Conservation (phyloP, 2,888 invertebrate species). For the Adela reaumurella region DNA sequence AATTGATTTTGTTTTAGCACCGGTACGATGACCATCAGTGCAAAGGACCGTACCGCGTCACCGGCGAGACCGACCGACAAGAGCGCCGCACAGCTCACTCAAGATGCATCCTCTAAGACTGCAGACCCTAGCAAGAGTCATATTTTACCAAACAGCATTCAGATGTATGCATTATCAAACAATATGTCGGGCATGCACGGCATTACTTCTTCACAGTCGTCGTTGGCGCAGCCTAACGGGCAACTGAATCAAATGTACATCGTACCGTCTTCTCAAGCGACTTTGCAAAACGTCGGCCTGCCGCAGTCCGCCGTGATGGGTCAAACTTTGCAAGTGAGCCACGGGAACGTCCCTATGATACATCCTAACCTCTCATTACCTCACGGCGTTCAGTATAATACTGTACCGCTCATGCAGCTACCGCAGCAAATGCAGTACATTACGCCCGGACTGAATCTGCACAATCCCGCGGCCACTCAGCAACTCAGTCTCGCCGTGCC, state of each 20-base stretch:
- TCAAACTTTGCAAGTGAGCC: slow-evolving; percentile 37
- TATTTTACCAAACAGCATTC: not conserved
- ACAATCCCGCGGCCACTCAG: slow-evolving; percentile 41
- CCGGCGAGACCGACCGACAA: not conserved
- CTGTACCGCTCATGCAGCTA: slow-evolving; percentile 40
- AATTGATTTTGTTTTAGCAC: not conserved
- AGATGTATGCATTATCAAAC: not conserved
- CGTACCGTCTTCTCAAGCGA: slow-evolving; percentile 42
- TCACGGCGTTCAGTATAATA: slow-evolving; percentile 41
- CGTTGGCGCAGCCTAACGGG: slow-evolving; percentile 39
- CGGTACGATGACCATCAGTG: not conserved
- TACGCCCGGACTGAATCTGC: slow-evolving; percentile 38
- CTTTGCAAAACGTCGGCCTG: slow-evolving; percentile 26
- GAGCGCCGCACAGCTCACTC: not conserved
- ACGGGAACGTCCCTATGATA: slow-evolving; percentile 47
- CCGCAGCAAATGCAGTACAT: slow-evolving; percentile 38
- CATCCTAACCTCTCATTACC: slow-evolving; percentile 44
- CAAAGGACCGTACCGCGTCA: not conserved
- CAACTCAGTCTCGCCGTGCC: slow-evolving; percentile 43
- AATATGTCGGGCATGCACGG: slow-evolving; percentile 14
- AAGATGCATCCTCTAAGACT: not conserved
- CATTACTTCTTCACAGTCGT: slow-evolving; percentile 36
- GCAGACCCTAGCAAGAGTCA: not conserved
- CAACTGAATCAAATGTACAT: slow-evolving; percentile 50
- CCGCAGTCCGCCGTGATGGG: slow-evolving; percentile 32